A percentile compares a stretch with the other conserved stretches of the same genome.
These are phyloP conservation scores for Tauraco erythrolophus DNA, from an alignment of 2,113 vertebrate species.

Conservation along the genomic window DNA sequence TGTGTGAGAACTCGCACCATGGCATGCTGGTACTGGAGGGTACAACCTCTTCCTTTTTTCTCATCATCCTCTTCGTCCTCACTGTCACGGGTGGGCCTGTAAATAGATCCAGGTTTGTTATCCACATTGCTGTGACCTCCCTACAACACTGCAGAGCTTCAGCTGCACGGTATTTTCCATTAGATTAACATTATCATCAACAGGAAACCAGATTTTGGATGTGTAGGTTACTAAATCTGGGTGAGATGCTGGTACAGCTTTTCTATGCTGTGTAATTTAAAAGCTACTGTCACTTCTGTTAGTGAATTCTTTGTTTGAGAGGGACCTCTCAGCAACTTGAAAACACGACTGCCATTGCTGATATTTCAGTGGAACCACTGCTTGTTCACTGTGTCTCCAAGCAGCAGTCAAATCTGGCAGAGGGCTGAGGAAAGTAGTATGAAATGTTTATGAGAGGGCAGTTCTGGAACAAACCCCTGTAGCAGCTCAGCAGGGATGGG, in stretches of 20 bases:
- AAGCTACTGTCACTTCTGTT: neutral
- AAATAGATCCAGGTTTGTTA: neutral
- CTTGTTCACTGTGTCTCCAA: neutral
- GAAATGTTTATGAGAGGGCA: neutral
- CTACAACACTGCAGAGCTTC: neutral
- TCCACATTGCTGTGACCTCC: neutral
- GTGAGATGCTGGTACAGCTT: neutral
- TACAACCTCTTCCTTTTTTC: slow-evolving; percentile 89
- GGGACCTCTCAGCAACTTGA: neutral
- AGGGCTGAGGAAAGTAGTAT: neutral
- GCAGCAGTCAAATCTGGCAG: neutral
- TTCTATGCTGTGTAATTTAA: neutral
- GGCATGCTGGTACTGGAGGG: slow-evolving; percentile 96
- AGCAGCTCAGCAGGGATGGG: neutral
- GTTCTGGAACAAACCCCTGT: neutral
- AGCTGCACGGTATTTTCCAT: neutral
- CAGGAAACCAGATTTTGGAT: neutral
- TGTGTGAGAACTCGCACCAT: slow-evolving; percentile 92
- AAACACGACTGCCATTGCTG: neutral
- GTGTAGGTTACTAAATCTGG: neutral
- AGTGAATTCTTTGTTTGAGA: neutral
- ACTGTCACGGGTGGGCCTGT: slow-evolving; percentile 93
- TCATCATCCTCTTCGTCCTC: slow-evolving; percentile 98
- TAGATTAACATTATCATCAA: neutral
- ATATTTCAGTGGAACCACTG: neutral